Conservation (phyloP, 2,888 invertebrate species). For the Hydrotaea diabolus region DNA sequence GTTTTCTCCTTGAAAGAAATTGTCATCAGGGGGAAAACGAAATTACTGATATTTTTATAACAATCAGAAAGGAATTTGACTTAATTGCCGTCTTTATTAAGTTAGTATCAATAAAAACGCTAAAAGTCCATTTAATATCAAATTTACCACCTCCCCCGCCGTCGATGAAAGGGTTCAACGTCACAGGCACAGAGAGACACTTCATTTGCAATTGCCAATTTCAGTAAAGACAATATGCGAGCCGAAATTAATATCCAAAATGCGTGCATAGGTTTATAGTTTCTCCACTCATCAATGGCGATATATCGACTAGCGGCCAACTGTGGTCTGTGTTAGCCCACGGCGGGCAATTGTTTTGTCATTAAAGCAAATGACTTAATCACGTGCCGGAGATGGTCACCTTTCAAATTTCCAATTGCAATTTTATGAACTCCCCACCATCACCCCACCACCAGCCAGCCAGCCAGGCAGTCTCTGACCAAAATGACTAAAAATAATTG, state of each 20-base stretch:
- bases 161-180: neutral
- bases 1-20: too few relatives aligned
- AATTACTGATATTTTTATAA: neutral
- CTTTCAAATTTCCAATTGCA: slow-evolving; percentile 44
- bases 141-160: neutral
- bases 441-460: neutral
- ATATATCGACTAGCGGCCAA: too few relatives aligned
- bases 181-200: slow-evolving; percentile 11
- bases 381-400: slow-evolving; percentile 65
- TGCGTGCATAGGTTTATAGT: slow-evolving; percentile 45
- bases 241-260: slow-evolving; percentile 49
- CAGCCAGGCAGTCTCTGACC: neutral
- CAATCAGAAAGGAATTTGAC: neutral
- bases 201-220: neutral
- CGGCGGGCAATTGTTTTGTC: slow-evolving; percentile 57
- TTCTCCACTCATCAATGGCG: neutral
- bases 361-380: slow-evolving; percentile 66
- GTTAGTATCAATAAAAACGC: neutral
- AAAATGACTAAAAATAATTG: slow-evolving; percentile 33
- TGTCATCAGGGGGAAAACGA: neutral
- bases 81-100: neutral
- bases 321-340: too few relatives aligned
- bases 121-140: neutral
- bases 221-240: slow-evolving; percentile 26
- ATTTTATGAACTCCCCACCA: slow-evolving; percentile 48